A percentile compares a stretch with the other conserved stretches of the same genome.
phyloP scores from a whole-genome alignment of 1,140 invertebrate species.

The Neodiprion fabricii region DNA sequence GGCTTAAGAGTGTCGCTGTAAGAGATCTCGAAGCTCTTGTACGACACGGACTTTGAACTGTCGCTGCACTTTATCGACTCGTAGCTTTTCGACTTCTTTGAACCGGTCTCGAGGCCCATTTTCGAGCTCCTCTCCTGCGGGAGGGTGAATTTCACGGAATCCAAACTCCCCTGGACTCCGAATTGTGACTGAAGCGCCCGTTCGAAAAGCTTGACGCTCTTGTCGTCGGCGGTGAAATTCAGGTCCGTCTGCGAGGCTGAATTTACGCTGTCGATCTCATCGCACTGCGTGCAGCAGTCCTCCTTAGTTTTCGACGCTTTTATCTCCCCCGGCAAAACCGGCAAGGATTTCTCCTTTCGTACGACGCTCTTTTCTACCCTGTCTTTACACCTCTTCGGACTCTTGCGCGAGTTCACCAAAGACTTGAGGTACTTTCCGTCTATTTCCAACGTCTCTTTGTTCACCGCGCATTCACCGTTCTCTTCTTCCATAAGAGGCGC shows the following conservation, averaged over 20 bases:
- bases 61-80: constrained; percentile 52
- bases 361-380: neutral
- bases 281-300: neutral
- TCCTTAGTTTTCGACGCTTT: neutral
- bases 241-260: neutral
- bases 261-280: neutral
- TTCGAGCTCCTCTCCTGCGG: constrained; percentile 16
- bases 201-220: neutral
- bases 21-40: constrained; percentile 17
- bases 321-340: neutral
- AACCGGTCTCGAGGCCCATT: constrained; percentile 34
- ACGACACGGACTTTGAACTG: neutral
- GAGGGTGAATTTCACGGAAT: constrained; percentile 48
- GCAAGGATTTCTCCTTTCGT: too few species aligned
- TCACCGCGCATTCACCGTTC: neutral
- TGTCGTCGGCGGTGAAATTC: neutral
- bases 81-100: constrained; percentile 58
- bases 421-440: constrained; percentile 57
- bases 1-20: constrained; percentile 20
- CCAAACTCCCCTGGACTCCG: constrained; percentile 50
- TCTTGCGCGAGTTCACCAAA: constrained; percentile 52
- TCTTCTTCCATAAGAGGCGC: neutral
- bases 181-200: neutral
- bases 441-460: constrained; percentile 38
- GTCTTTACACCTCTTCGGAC: constrained; percentile 40